Base-by-base conservation (phyloP, 2,888 invertebrate genomes). In the Dinocampus coccinellae region DNA sequence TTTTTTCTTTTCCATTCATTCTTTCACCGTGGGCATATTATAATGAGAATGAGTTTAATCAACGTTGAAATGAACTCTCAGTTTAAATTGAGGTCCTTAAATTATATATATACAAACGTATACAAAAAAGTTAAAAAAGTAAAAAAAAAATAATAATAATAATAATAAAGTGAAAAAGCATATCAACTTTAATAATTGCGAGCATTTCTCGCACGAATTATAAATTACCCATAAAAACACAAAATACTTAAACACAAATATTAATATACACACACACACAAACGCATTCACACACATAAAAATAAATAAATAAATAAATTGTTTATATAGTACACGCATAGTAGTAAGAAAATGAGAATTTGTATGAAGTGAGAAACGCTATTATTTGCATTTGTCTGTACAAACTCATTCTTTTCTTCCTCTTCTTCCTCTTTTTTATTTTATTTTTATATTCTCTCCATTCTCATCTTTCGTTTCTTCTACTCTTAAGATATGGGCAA, bases 361-460 rank as follows among this genome's bases (percentile, higher is more conserved):
- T 47, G 47, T 47, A 16, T 16, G 16, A 47, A n/a, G 47, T 47
- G 47, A 9, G 9, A 7, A 47, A 65, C 55, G 55, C 26, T 53
- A 55, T 55, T 65, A 55, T 65, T 65, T 65, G 65, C 65, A 65
- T 55, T 47, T 47, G 47, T 47, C 47, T 47, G 47, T 47, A 7
- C 47, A 3, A 6, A 16, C 16, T 47, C 16, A 47, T n/a, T 47
- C 16, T n/a, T 7, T 36, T n/a, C n/a, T n/a, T 13, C 60, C 33
- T 20, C 20, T 3, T 55, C n/a, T n/a, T 2, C 36, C 22, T 29
- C 52, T 34, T 42, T 36, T n/a, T n/a, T n/a, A n/a, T n/a, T n/a
- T n/a, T n/a, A n/a, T n/a, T n/a, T n/a, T n/a, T n/a, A n/a, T n/a
- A n/a, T n/a, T n/a, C n/a, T n/a, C n/a, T n/a, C n/a, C n/a, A n/a